phyloP scores from a whole-genome alignment of 2,888 invertebrate species.

The Cerceris rybyensis region DNA sequence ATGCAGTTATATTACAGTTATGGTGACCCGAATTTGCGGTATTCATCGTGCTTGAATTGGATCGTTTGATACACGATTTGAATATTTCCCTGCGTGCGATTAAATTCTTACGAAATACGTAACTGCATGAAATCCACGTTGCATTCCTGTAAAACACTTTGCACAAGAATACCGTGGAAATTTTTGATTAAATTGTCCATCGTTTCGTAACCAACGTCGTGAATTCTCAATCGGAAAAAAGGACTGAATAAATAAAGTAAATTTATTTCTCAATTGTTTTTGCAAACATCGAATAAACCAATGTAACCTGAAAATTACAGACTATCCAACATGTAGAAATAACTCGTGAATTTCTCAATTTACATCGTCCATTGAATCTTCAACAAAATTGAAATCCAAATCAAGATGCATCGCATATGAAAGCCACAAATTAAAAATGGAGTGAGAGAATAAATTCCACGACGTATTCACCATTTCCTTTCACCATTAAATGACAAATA shows the following conservation, averaged over 20 bases:
- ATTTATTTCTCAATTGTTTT: constrained; percentile 39
- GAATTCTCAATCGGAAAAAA: not conserved
- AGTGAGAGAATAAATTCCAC: constrained; percentile 19
- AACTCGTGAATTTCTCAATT: not conserved
- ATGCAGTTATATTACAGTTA: constrained; percentile 35
- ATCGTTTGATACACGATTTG: constrained; percentile 13
- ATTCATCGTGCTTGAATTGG: constrained; percentile 25
- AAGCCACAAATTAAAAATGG: constrained; percentile 21
- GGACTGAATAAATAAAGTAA: not conserved
- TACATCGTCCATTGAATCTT: not conserved
- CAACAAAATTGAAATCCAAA: not conserved
- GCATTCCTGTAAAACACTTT: not conserved
- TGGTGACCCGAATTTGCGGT: constrained; percentile 42
- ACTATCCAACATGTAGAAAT: not conserved
- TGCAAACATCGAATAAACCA: not conserved
- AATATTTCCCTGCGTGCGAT: constrained; percentile 13
- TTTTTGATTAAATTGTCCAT: not conserved
- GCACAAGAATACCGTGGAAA: not conserved
- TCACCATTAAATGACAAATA: not conserved
- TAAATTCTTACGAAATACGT: not conserved
- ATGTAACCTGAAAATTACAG: not conserved
- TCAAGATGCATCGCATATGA: constrained; percentile 5
- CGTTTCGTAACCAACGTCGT: constrained; percentile 7
- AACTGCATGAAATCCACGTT: not conserved
- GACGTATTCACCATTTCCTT: no score